Evolutionary conservation across 1,140 invertebrate species (phyloP).

Genomic region (Trachymyrmex cornetzi): DNA sequence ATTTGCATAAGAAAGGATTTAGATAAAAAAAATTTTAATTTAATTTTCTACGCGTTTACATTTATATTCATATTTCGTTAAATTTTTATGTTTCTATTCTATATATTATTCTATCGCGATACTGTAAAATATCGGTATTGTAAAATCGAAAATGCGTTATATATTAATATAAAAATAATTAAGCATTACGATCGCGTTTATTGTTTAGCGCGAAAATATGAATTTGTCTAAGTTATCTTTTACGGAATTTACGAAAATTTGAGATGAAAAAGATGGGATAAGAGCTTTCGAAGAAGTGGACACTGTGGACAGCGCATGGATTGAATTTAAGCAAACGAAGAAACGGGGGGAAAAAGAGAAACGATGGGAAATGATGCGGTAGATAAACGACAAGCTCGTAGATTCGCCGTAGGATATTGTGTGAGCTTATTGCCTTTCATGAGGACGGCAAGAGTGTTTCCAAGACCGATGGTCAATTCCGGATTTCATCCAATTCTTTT

Average conservation of each 20-base stretch:
- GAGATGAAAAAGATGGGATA: conserved; percentile 30
- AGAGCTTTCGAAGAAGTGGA: not conserved
- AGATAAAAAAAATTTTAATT: not conserved
- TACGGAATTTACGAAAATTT: not conserved
- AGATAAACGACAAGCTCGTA: conserved; percentile 62
- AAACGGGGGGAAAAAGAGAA: conserved; percentile 25
- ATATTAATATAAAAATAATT: not conserved
- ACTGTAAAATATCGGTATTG: not conserved
- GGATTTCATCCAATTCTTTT: conserved; percentile 78
- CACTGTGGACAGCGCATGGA: not conserved
- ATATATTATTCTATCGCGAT: not conserved
- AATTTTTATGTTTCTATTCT: not conserved
- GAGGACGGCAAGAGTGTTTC: conserved; percentile 60
- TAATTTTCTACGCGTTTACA: not conserved
- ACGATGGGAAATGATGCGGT: conserved; percentile 49
- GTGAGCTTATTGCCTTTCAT: conserved; percentile 78
- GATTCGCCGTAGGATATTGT: conserved; percentile 53
- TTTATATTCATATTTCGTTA: not conserved
- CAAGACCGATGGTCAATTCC: conserved; percentile 74
- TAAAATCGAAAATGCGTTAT: no score
- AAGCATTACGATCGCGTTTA: not conserved
- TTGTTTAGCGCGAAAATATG: not conserved
- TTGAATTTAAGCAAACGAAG: conserved; percentile 18
- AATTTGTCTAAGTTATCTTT: not conserved
- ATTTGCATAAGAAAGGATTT: not conserved